A percentile compares a stretch with the other conserved stretches of the same genome.
Conservation (phyloP, 2,797 vertebrate genomes). For the Coregonus sp. region DNA sequence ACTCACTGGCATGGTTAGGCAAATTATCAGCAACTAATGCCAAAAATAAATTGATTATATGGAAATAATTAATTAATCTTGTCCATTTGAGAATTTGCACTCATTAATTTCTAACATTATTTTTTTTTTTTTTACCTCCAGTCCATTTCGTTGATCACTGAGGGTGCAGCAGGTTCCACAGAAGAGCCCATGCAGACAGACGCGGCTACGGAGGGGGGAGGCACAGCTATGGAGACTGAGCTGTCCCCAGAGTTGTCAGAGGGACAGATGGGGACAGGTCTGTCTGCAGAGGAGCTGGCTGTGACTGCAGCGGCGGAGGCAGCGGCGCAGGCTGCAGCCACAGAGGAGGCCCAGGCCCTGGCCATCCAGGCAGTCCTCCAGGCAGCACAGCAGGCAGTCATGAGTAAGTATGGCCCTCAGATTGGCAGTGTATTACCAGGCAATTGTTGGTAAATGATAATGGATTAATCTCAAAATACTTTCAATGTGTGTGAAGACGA, state of each 20-base stretch:
- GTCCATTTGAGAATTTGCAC: background rate
- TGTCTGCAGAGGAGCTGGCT: constrained; percentile 88
- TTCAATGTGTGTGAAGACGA: background rate
- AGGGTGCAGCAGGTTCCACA: constrained; percentile 67
- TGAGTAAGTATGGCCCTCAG: constrained; percentile 78
- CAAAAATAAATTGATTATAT: background rate
- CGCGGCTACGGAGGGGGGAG: constrained; percentile 69
- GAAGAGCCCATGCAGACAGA: constrained; percentile 82
- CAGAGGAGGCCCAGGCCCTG: constrained; percentile 87
- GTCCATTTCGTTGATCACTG: constrained; percentile 85
- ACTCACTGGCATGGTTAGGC: too few species aligned
- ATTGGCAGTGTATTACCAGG: background rate
- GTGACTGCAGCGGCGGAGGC: constrained; percentile 90
- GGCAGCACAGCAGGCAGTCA: constrained; percentile 88
- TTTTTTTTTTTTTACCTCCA: constrained; percentile 37
- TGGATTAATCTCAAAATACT: background rate
- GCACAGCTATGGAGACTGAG: constrained; percentile 77
- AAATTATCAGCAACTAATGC: too few species aligned
- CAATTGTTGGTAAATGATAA: background rate
- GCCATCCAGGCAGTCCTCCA: constrained; percentile 87
- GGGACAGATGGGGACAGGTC: constrained; percentile 88
- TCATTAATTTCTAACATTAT: constrained; percentile 5
- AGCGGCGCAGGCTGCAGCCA: constrained; percentile 88
- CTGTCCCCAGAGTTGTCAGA: constrained; percentile 89
- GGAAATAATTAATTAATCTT: background rate